Percentiles rank a stretch among this genome's conserved stretches.
phyloP scores from a whole-genome alignment of 23 tunicate genomes.

The Phallusia fumigata region DNA sequence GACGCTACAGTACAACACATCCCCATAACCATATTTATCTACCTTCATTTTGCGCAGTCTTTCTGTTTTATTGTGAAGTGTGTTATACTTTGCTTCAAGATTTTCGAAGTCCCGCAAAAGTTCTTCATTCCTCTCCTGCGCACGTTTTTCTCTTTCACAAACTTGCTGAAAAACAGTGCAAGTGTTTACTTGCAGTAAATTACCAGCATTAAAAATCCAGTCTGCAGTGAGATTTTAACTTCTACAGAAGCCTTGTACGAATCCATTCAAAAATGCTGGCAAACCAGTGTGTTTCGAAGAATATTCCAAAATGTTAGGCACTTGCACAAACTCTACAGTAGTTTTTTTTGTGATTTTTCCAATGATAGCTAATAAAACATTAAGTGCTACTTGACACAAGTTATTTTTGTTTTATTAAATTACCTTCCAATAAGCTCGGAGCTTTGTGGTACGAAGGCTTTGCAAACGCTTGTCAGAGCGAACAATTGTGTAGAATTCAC shows the following conservation, averaged over 20 bases:
- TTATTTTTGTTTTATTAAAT: neutral
- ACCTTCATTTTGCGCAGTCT: slow-evolving; percentile 46
- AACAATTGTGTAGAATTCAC: slow-evolving; percentile 50
- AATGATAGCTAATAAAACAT: too few species aligned
- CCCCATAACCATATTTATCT: neutral
- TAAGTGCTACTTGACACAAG: too few species aligned
- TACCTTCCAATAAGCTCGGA: slow-evolving; percentile 67
- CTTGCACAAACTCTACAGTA: too few species aligned
- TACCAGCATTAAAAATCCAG: neutral
- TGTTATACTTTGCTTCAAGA: slow-evolving; percentile 32
- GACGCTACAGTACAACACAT: too few species aligned
- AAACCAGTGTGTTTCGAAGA: neutral
- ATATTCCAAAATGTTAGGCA: too few species aligned
- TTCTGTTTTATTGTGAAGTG: slow-evolving; percentile 26
- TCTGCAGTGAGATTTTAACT: too few species aligned
- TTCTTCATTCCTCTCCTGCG: slow-evolving; percentile 55
- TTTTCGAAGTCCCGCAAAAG: slow-evolving; percentile 49
- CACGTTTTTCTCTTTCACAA: slow-evolving; percentile 56
- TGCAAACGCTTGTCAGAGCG: slow-evolving; percentile 54
- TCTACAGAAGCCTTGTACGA: too few species aligned
- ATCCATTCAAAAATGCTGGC: too few species aligned
- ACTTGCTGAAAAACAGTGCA: slow-evolving; percentile 27
- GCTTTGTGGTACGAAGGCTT: slow-evolving; percentile 39
- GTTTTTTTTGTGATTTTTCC: too few species aligned
- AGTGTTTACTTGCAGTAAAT: neutral